Conservation (phyloP, 2,888 invertebrate species). For the Agrochola macilenta region DNA sequence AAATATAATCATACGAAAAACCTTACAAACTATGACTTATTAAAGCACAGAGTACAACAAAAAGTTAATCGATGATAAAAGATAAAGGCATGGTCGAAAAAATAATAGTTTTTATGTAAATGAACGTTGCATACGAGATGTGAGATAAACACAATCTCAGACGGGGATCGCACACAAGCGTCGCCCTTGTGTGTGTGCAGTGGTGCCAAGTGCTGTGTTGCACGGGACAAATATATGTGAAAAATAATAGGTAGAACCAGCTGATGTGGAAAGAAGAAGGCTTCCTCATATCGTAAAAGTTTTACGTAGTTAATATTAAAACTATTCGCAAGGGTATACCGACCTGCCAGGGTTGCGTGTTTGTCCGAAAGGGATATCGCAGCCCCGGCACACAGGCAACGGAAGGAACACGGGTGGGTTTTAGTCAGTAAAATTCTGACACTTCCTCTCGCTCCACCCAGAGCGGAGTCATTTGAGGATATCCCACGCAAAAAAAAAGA, state of each 20-base stretch:
- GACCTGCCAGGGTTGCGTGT: too few species aligned
- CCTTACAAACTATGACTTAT: conserved; percentile 52
- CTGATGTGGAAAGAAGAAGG: neutral
- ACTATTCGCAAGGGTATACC: neutral
- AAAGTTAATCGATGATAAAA: conserved; percentile 78
- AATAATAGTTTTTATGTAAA: conserved; percentile 86
- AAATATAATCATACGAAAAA: conserved; percentile 1
- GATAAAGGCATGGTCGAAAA: conserved; percentile 76
- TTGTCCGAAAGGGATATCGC: too few species aligned
- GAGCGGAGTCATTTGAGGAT: too few species aligned
- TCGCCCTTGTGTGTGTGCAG: conserved; percentile 59
- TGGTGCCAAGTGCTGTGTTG: conserved; percentile 50
- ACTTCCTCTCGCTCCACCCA: too few species aligned
- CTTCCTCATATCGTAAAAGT: neutral
- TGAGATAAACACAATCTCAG: conserved; percentile 73
- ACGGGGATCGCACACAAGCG: conserved; percentile 65
- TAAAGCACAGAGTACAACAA: conserved; percentile 66
- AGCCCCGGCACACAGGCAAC: too few species aligned
- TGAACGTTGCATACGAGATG: conserved; percentile 80
- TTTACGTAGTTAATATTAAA: neutral
- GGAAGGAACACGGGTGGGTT: too few species aligned
- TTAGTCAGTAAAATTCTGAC: too few species aligned
- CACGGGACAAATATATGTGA: conserved; percentile 32
- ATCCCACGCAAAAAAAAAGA: too few species aligned
- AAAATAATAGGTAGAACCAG: conserved; percentile 1